Evolutionary conservation across 2,888 invertebrate species (phyloP).

Genomic region (Gonocerus acuteangulatus): DNA sequence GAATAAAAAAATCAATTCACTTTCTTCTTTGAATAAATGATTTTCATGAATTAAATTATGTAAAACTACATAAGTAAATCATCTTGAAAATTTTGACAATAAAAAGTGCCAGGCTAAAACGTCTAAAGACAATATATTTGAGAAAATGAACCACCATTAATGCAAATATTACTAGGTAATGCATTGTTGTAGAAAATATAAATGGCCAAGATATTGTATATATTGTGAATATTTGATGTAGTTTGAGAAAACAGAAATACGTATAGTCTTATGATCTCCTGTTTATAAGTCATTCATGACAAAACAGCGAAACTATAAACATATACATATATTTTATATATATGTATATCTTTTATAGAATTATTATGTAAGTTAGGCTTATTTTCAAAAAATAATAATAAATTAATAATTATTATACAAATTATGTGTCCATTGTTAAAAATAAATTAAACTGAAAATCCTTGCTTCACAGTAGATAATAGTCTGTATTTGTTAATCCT

Average conservation of each 20-base stretch:
- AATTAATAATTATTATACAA: neutral
- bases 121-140: conserved; percentile 15
- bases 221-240: conserved; percentile 23
- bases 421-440: conserved; percentile 1
- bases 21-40: neutral
- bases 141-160: conserved; percentile 1
- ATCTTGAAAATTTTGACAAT: conserved; percentile 28
- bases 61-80: neutral
- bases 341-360: conserved; percentile 19
- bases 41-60: neutral
- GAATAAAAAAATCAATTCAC: neutral
- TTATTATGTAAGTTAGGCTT: conserved; percentile 15
- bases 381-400: conserved; percentile 3
- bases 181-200: conserved; percentile 23
- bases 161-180: conserved; percentile 23
- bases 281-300: conserved; percentile 15
- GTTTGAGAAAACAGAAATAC: conserved; percentile 13
- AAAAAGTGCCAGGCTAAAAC: conserved; percentile 29
- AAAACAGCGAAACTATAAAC: conserved; percentile 19
- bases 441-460: conserved; percentile 2
- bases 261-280: conserved; percentile 20
- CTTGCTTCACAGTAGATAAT: conserved; percentile 13
- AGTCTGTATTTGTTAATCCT: conserved; percentile 21
- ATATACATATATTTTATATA: conserved; percentile 1
- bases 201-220: conserved; percentile 23